Evolutionary conservation across 2,113 vertebrate species (phyloP).

Genomic region (Nibea albiflora): DNA sequence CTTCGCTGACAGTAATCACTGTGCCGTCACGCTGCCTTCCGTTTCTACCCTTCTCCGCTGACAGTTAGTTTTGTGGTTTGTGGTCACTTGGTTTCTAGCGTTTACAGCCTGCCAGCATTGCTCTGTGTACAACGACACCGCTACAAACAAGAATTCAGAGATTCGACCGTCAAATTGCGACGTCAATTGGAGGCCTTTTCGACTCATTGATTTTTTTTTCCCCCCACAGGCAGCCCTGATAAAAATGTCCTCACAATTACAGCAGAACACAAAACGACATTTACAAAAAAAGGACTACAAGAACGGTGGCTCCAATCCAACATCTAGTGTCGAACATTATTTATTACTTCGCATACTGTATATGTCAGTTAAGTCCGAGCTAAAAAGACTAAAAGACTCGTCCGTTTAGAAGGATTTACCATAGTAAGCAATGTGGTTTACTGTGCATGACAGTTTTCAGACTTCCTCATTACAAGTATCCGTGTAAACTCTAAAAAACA

Average conservation of each 20-base stretch:
- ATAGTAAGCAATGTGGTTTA: slow-evolving; percentile 7
- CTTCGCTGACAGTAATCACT: background rate
- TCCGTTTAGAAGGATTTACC: background rate
- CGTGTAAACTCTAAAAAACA: background rate
- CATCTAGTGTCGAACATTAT: background rate
- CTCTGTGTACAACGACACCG: too few relatives aligned
- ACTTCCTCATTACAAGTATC: slow-evolving; percentile 54
- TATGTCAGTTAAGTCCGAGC: background rate
- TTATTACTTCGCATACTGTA: background rate
- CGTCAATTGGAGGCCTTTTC: too few relatives aligned
- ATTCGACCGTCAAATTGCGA: too few relatives aligned
- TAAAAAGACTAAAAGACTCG: background rate
- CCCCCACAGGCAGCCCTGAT: too few relatives aligned
- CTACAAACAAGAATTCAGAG: too few relatives aligned
- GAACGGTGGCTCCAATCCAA: background rate
- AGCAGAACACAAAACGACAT: background rate
- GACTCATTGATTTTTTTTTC: too few relatives aligned
- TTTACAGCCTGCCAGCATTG: too few relatives aligned
- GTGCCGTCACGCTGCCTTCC: too few relatives aligned
- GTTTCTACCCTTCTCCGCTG: too few relatives aligned
- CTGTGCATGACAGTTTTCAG: background rate
- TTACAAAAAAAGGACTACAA: background rate
- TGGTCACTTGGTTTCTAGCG: too few relatives aligned
- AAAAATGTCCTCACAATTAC: background rate
- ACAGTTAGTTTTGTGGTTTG: too few relatives aligned